Base-by-base conservation (phyloP, 2,888 invertebrate species). In the Bombylius discolor region DNA sequence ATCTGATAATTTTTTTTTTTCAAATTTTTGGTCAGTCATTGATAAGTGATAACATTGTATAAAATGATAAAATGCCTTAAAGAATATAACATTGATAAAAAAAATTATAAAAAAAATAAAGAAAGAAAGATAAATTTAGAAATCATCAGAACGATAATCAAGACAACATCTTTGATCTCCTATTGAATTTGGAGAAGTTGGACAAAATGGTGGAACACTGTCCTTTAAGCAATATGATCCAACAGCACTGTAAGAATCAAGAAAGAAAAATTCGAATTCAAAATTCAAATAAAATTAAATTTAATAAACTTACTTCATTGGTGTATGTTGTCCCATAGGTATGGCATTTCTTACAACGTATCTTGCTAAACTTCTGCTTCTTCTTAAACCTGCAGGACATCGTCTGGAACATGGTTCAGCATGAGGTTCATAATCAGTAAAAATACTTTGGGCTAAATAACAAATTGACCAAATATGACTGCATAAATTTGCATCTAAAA, bases 391-490 rank as follows among this genome's bases (percentile, higher is more conserved):
- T 56, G 82, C 79, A 2, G 86, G 83, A 70, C 88, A 88, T 32
- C 87, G 75, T 57, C 87, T 77, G 0, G 84, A 81, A 71, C 88
- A 88, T 6, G 87, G 86, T 60, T 82, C 82, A 1, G 87, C 88
- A 54, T 67, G 71, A 57, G 72, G 73, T 7, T 78, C 68, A 5
- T 81, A 72, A 34, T 72, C 65, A 0, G 77, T 75, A 70, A 83
- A 81, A 64, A 89, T 71, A 64, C 85, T 86, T 72, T 87, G 85
- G 0, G 88, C 87, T 77, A 87, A 82, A 72, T 84, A 88, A 70
- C 88, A 89, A 61, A 88, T 81, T 6, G 83, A 80, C 83, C 87
- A 86, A 63, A 87, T 84, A 72, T 89, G 88, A 67, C 87, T 87
- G 74, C 88, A 89, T 1, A 89, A 74, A 52, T 86, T 83, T 61